phyloP scores from a whole-genome alignment of 2,888 invertebrate genomes.

The Liposcelis brunnea region DNA sequence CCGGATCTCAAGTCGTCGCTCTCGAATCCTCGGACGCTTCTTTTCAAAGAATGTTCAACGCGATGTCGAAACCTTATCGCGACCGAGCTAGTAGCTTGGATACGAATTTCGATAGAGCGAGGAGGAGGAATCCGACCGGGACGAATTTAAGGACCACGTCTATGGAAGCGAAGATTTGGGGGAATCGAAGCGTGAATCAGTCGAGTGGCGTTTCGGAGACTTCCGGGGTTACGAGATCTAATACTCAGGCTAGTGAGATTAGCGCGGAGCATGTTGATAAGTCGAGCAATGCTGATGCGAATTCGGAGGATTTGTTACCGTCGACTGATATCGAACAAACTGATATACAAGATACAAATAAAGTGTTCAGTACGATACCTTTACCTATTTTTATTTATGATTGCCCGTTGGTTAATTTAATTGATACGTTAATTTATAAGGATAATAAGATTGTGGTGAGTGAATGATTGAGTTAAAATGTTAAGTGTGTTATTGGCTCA shows the following conservation, averaged over 20 bases:
- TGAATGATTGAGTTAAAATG: no score
- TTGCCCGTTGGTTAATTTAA: constrained; percentile 39
- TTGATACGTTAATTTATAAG: constrained; percentile 33
- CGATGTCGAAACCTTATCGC: neutral
- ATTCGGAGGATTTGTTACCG: neutral
- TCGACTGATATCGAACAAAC: neutral
- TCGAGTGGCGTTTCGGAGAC: no score
- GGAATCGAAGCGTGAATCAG: no score
- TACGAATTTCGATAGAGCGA: constrained; percentile 4
- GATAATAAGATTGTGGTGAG: neutral
- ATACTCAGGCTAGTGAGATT: neutral
- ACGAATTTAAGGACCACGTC: neutral
- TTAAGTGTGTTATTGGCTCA: no score
- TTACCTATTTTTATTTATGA: constrained; percentile 51
- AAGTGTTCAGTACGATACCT: constrained; percentile 22
- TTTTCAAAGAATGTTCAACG: neutral
- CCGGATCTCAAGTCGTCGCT: no score
- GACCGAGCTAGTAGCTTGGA: constrained; percentile 2
- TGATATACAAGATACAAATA: neutral
- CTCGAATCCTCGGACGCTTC: no score
- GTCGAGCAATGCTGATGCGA: constrained; percentile 3
- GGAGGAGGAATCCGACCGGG: neutral
- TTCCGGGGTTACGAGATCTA: no score
- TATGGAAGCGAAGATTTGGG: neutral
- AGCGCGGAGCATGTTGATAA: no score